Evolutionary conservation across 2,888 invertebrate genomes (phyloP).

Genomic region (Pristionchus fissidentatus): DNA sequence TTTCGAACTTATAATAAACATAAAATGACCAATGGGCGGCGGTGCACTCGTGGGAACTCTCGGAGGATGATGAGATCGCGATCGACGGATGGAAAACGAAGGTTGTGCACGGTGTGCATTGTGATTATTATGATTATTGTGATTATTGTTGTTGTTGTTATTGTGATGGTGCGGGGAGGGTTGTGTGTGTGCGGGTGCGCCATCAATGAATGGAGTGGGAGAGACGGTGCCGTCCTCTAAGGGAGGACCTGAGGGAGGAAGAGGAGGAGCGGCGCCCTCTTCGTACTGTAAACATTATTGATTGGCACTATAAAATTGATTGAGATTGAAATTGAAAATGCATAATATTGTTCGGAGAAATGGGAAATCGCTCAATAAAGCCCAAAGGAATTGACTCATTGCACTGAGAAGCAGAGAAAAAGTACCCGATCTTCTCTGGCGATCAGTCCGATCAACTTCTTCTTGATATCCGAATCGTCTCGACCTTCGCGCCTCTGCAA

Average conservation of each 20-base stretch:
- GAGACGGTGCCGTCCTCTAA: not conserved
- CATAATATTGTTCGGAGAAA: not conserved
- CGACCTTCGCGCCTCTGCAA: slow-evolving; percentile 33
- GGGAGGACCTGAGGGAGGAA: slow-evolving; percentile 42
- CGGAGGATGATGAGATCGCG: slow-evolving; percentile 4
- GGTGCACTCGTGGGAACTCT: slow-evolving; percentile 16
- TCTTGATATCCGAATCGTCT: slow-evolving; percentile 47
- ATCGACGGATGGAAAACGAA: not conserved
- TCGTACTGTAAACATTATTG: slow-evolving; percentile 1
- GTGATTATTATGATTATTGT: no score
- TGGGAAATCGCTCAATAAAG: no score
- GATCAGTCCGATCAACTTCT: slow-evolving; percentile 64
- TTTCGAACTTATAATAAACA: not conserved
- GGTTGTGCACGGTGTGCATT: not conserved
- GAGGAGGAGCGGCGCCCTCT: slow-evolving; percentile 6
- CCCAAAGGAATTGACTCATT: no score
- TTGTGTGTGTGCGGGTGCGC: not conserved
- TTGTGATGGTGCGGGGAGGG: no score
- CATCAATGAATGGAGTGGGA: slow-evolving; percentile 38
- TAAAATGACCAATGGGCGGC: slow-evolving; percentile 4
- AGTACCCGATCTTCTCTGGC: slow-evolving; percentile 59
- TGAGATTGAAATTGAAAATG: not conserved
- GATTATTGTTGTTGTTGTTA: not conserved
- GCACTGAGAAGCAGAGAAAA: not conserved
- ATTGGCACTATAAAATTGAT: not conserved